Evolutionary conservation across 2,113 vertebrate species (phyloP).

Genomic region (Pluvianellus socialis): DNA sequence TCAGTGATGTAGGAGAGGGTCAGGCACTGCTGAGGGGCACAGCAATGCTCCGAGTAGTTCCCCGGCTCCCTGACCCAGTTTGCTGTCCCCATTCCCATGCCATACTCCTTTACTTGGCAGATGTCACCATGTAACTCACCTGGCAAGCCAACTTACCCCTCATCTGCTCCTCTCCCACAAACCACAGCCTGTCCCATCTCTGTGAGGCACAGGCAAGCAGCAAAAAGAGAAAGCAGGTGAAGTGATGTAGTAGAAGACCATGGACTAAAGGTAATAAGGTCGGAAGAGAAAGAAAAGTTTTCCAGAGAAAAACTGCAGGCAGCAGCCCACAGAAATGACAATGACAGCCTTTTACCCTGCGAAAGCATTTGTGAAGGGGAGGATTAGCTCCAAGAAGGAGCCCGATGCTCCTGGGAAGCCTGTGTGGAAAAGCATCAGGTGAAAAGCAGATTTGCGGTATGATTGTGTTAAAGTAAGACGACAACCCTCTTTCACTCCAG

Average conservation of each 20-base stretch:
- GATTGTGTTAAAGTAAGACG: not conserved
- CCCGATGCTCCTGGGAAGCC: not conserved
- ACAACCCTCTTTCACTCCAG: not conserved
- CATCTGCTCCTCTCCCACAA: not conserved
- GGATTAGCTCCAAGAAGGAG: not conserved
- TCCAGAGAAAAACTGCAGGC: not conserved
- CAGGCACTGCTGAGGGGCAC: not conserved
- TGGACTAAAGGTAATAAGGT: not conserved
- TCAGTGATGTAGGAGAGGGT: not conserved
- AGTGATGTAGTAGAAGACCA: not conserved
- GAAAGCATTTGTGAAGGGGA: not conserved
- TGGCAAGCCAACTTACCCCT: not conserved
- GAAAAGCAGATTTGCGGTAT: slow-evolving; percentile 1
- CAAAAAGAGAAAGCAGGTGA: not conserved
- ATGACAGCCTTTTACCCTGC: not conserved
- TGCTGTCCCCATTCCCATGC: not conserved
- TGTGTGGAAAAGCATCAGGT: not conserved
- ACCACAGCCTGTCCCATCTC: not conserved
- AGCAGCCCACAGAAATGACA: not conserved
- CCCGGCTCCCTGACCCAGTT: not conserved
- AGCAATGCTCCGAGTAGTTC: not conserved
- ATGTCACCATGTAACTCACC: not conserved
- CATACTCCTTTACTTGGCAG: not conserved
- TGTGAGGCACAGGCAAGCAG: not conserved
- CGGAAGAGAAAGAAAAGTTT: not conserved